Evolutionary conservation across 2,888 invertebrate species (phyloP), one percentile per base, ranked within the genome.

Genomic region (Euspilapteryx auroguttella): DNA sequence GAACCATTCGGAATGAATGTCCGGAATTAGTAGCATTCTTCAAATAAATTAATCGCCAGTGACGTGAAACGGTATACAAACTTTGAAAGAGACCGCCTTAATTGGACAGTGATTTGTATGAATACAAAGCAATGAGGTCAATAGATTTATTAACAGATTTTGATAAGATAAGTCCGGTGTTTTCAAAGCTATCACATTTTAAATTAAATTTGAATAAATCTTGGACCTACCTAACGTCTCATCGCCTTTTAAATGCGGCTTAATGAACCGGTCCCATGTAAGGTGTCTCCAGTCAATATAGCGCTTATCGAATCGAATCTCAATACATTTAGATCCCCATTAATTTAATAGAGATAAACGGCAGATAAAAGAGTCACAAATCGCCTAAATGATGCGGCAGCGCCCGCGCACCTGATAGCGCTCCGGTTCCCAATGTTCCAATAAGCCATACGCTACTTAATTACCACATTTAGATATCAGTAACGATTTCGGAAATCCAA

Each of bases 241-340:
- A 48, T 49, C 51, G 50, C 49, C 55, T 57, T 50, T 53, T 47
- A 39, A 53, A 50, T 54, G 47, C 52, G 53, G 57, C 50, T 59
- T 61, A 63, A 64, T 64, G 61, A 62, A 56, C 50, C 49, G 44
- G 45, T 44, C 44, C 45, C 39, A 48, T 50, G 52, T 57, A 45
- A 63, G 56, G 54, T 62, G 58, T 64, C 56, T 55, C 47, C 45
- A 59, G 55, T 61, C 55, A 55, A 63, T 58, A 53, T n/a, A n/a
- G 53, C 47, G 55, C 57, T 69, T 75, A 73, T 75, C 73, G 55
- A 49, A 58, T 64, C 50, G 56, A 55, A 75, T 73, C 71, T 71
- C 56, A 46, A 49, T 59, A 65, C 64, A 59, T 71, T 71, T 69
- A 66, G 65, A 64, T 55, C 53, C 56, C 61, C 64, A 71, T 69